A percentile compares a stretch with the other conserved stretches of the same genome.
Conservation (phyloP, 2,797 vertebrate species). For the Cetoscarus ocellatus region DNA sequence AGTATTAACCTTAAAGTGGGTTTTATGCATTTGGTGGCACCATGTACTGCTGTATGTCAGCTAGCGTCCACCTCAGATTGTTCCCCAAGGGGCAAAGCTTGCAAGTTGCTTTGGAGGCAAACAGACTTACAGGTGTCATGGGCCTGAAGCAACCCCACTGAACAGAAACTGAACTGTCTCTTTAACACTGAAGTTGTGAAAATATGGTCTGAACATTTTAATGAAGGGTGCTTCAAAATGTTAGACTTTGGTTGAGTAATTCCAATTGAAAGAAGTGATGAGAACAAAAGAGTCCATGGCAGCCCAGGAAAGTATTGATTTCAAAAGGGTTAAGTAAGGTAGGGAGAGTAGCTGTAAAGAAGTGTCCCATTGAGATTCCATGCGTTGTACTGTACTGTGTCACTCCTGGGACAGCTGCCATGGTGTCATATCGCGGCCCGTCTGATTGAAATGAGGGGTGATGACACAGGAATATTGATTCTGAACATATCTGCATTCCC, state of each 20-base stretch:
- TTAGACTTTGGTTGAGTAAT: neutral
- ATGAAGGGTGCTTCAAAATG: neutral
- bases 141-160: too few species aligned
- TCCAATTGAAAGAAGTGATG: neutral
- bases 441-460: conserved; percentile 73
- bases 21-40: too few species aligned
- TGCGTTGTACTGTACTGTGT: conserved; percentile 5
- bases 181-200: too few species aligned
- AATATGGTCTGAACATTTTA: neutral
- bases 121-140: too few species aligned
- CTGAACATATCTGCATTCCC: conserved; percentile 76
- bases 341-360: conserved; percentile 1
- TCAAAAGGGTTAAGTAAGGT: neutral
- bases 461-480: conserved; percentile 79
- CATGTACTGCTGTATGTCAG: too few species aligned
- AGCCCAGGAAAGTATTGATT: conserved; percentile 15
- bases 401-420: conserved; percentile 36
- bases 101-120: too few species aligned
- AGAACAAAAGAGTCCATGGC: neutral
- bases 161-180: too few species aligned
- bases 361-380: conserved; percentile 59
- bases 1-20: too few species aligned
- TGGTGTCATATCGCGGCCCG: conserved; percentile 60
- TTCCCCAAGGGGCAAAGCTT: too few species aligned
- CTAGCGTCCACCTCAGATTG: too few species aligned